Evolutionary conservation across 2,797 vertebrate genomes (phyloP), one percentile per base, ranked within the genome.

Genomic region (Prunella strophiata): DNA sequence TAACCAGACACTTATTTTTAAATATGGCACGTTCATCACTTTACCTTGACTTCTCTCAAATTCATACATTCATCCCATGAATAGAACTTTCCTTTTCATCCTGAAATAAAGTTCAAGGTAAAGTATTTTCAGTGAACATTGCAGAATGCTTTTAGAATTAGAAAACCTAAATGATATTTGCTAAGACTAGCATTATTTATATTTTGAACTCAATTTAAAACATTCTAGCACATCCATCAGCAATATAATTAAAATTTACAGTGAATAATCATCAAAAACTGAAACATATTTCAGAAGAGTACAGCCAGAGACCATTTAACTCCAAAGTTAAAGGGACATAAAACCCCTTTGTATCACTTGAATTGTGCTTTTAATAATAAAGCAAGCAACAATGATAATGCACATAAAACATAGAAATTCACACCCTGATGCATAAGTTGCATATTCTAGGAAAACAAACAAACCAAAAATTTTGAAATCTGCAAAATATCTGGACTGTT

Each of bases 11-110:
- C 7, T 59, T 70, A 30, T 75, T 82, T 73, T 55, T 8, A 79
- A 55, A 19, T 2, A 4, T 45, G 18, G 1, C 51, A 40, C 6
- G 22, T 34, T 80, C 36, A 47, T 10, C 47, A 9, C 59, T 97
- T 97, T 98, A 99, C 99, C 99, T 99, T 99, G 73, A 99, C 99
- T 98, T 99, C 99, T 98, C 99, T 98, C 82, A 99, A 97, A 96
- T 99, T 99, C 98, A 99, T 99, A 88, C 99, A 99, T 96, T 99
- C 99, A 80, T 99, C 99, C 99, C 99, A 99, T 14, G 99, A 99
- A 95, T 99, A 99, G 97, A 99, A 99, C 95, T 99, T 99, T 62
- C 99, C 99, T 99, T 98, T 99, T 99, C 99, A 99, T 99, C 97
- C 99, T 99, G 95, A 94, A 97, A 91, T 88, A 91, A 97, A 85